Conservation (phyloP, 1,140 invertebrate genomes). For the Rhagoletis zephyria region DNA sequence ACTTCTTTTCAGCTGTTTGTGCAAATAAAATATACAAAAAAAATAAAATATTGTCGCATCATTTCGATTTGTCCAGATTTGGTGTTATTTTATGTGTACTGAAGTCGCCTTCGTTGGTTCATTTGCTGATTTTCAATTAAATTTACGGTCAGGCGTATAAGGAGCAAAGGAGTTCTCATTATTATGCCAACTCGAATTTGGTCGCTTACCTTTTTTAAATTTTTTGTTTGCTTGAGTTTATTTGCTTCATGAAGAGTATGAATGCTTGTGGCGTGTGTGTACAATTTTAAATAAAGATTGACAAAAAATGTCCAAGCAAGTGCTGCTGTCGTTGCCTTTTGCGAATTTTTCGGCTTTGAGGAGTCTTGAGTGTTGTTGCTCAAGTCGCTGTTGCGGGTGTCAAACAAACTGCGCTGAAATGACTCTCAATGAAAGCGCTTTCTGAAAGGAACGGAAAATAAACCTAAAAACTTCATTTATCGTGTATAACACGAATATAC, state of each 20-base stretch:
- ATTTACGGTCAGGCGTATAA: neutral
- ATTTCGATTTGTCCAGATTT: slow-evolving; percentile 31
- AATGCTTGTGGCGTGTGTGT: neutral
- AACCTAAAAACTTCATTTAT: too few species aligned
- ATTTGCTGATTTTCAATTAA: slow-evolving; percentile 45
- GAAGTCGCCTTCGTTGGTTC: neutral
- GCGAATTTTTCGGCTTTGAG: neutral
- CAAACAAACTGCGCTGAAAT: neutral
- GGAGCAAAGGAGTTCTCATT: slow-evolving; percentile 12
- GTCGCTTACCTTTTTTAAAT: neutral
- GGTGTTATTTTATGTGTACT: slow-evolving; percentile 25
- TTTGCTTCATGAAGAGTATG: neutral
- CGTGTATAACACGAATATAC: too few species aligned
- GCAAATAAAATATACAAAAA: neutral
- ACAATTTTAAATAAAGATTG: slow-evolving; percentile 39
- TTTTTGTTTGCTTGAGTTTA: neutral
- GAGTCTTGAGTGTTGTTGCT: too few species aligned
- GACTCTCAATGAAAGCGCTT: neutral
- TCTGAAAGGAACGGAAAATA: neutral
- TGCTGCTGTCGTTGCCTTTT: neutral
- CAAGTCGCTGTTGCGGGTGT: slow-evolving; percentile 19
- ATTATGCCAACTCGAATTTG: slow-evolving; percentile 15
- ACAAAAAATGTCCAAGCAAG: neutral
- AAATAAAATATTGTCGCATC: neutral
- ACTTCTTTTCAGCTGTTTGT: neutral